A percentile compares a stretch with the other conserved stretches of the same genome.
phyloP scores from a whole-genome alignment of 2,888 invertebrate genomes.

The Drosophila maculinotata region DNA sequence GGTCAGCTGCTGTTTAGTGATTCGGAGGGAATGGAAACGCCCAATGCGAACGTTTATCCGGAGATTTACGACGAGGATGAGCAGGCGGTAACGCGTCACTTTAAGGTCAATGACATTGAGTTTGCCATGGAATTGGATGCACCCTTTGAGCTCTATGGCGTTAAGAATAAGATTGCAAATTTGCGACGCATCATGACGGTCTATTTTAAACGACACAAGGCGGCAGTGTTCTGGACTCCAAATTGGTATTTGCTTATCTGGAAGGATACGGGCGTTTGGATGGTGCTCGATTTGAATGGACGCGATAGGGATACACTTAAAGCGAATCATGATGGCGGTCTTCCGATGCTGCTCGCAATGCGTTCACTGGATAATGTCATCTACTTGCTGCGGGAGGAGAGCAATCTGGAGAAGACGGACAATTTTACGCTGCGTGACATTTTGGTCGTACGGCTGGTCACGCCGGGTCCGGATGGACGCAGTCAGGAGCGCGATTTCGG shows the following conservation, averaged over 20 bases:
- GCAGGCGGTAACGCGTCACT: conserved; percentile 67
- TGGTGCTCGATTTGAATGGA: conserved; percentile 82
- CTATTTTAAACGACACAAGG: conserved; percentile 72
- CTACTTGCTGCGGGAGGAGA: conserved; percentile 73
- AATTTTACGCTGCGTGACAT: conserved; percentile 75
- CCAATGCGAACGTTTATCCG: conserved; percentile 36
- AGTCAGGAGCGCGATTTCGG: conserved; percentile 70
- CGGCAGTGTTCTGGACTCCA: conserved; percentile 66
- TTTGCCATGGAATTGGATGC: conserved; percentile 76
- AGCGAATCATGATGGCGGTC: conserved; percentile 63
- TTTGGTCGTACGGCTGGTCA: conserved; percentile 71
- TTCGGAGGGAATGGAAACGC: conserved; percentile 50
- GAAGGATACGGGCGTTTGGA: conserved; percentile 75
- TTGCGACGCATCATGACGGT: conserved; percentile 53
- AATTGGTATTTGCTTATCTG: conserved; percentile 81
- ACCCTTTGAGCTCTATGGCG: conserved; percentile 53
- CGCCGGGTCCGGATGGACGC: conserved; percentile 66
- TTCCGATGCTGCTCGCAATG: conserved; percentile 75
- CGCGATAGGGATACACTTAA: conserved; percentile 64
- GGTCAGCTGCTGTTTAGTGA: conserved; percentile 72
- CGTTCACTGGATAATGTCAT: conserved; percentile 76
- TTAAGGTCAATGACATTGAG: conserved; percentile 72
- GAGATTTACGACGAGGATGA: conserved; percentile 76
- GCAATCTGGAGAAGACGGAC: conserved; percentile 59
- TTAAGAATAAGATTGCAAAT: conserved; percentile 26